A percentile compares a stretch with the other conserved stretches of the same genome.
phyloP scores from a whole-genome alignment of 2,888 invertebrate species.

The Noctuana brunneofusca region DNA sequence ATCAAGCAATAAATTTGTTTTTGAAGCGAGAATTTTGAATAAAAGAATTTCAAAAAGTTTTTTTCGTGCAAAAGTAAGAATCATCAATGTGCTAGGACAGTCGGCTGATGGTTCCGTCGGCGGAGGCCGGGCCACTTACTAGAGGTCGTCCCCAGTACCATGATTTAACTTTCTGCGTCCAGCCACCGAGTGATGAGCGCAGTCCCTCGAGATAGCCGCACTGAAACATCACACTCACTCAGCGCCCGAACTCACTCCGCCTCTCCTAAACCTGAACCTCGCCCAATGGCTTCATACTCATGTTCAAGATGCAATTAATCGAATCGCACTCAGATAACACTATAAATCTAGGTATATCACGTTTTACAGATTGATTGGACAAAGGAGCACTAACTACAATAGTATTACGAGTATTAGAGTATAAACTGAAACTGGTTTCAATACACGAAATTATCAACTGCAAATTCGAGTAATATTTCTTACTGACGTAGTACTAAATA shows the following conservation, averaged over 20 bases:
- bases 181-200: slow-evolving; percentile 96
- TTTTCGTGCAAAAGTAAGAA: slow-evolving; percentile 78
- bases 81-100: slow-evolving; percentile 79
- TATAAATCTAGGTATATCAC: not conserved
- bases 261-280: slow-evolving; percentile 34
- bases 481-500: slow-evolving; percentile 4
- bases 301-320: slow-evolving; percentile 10
- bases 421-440: not conserved
- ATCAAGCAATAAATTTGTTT: slow-evolving; percentile 72
- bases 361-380: not conserved
- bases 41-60: slow-evolving; percentile 46
- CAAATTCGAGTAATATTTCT: not conserved
- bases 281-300: slow-evolving; percentile 17
- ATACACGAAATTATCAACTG: slow-evolving; percentile 2
- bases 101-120: slow-evolving; percentile 71
- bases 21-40: slow-evolving; percentile 76
- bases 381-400: slow-evolving; percentile 10
- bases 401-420: not conserved
- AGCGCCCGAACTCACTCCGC: slow-evolving; percentile 65
- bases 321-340: slow-evolving; percentile 9
- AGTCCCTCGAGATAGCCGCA: slow-evolving; percentile 96
- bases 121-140: slow-evolving; percentile 89
- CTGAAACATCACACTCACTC: slow-evolving; percentile 87
- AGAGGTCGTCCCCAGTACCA: slow-evolving; percentile 99
- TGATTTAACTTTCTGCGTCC: slow-evolving; percentile 98